phyloP scores from a whole-genome alignment of 2,888 invertebrate genomes.

The Apodemia hepburni region DNA sequence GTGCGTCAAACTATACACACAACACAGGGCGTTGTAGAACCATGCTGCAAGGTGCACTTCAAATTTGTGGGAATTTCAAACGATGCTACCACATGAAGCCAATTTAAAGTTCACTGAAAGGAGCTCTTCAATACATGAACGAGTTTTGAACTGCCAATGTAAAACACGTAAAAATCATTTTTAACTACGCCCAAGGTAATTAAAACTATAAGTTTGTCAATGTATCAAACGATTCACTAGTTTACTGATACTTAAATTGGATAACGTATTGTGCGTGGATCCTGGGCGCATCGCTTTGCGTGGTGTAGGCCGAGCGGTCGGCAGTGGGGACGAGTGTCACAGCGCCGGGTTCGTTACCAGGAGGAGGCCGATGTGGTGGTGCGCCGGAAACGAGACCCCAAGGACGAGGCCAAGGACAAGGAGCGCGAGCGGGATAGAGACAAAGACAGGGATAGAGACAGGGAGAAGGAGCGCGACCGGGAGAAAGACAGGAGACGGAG shows the following conservation, averaged over 20 bases:
- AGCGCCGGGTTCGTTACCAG: conserved; percentile 59
- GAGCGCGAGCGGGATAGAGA: too few relatives aligned
- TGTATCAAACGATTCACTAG: not conserved
- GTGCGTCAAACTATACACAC: too few relatives aligned
- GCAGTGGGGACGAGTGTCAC: not conserved
- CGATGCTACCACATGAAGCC: too few relatives aligned
- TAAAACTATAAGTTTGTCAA: not conserved
- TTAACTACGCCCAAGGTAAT: not conserved
- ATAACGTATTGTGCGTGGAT: not conserved
- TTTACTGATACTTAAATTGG: not conserved
- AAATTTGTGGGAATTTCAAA: too few relatives aligned
- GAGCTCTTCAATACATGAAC: too few relatives aligned
- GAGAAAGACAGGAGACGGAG: conserved; percentile 40
- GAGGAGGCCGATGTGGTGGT: conserved; percentile 84
- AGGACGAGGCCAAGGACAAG: conserved; percentile 50
- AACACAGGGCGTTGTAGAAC: too few relatives aligned
- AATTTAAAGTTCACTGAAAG: too few relatives aligned
- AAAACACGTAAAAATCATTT: too few relatives aligned
- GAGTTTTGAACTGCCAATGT: too few relatives aligned
- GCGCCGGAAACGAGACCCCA: conserved; percentile 67
- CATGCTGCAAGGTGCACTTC: too few relatives aligned
- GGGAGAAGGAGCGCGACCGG: conserved; percentile 42
- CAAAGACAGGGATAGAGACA: conserved; percentile 33
- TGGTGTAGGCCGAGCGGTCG: not conserved
- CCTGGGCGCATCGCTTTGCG: conserved; percentile 1